A percentile compares a stretch with the other conserved stretches of the same genome.
Conservation (phyloP, 2,888 invertebrate species). For the Aspidapion aeneum region DNA sequence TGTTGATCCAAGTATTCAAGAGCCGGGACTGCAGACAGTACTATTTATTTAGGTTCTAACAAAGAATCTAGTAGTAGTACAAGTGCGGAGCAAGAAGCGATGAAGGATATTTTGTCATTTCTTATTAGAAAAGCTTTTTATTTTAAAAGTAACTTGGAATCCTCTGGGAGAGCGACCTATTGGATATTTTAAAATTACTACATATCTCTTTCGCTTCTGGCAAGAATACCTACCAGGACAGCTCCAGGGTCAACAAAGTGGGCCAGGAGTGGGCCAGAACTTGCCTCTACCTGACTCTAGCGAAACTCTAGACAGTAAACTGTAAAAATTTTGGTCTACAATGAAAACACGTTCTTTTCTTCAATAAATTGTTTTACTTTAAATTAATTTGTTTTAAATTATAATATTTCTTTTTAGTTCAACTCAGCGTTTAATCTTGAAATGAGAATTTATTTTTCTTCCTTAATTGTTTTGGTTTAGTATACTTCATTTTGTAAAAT, state of each 20-base stretch:
- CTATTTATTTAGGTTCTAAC: neutral
- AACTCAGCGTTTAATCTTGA: too few species aligned
- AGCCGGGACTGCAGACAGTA: neutral
- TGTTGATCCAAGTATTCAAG: neutral
- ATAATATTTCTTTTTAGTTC: too few species aligned
- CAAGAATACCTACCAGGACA: slow-evolving; percentile 84
- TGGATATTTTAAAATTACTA: slow-evolving; percentile 92
- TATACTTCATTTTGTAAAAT: too few species aligned
- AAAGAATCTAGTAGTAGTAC: neutral
- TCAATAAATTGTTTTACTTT: too few species aligned
- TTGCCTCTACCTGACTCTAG: neutral
- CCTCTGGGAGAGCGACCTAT: slow-evolving; percentile 90
- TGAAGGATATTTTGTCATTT: too few species aligned
- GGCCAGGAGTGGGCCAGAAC: neutral
- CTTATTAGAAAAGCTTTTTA: too few species aligned
- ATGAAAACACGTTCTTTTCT: too few species aligned
- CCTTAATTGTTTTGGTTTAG: too few species aligned
- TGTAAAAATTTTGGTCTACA: too few species aligned
- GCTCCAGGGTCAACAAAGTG: neutral
- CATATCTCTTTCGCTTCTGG: slow-evolving; percentile 90
- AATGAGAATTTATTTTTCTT: too few species aligned
- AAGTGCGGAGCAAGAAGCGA: neutral
- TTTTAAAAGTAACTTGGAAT: too few species aligned
- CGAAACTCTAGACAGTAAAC: neutral
- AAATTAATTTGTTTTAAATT: too few species aligned